Conservation (phyloP, 1,140 invertebrate genomes). For the Psilanteris sp. region DNA sequence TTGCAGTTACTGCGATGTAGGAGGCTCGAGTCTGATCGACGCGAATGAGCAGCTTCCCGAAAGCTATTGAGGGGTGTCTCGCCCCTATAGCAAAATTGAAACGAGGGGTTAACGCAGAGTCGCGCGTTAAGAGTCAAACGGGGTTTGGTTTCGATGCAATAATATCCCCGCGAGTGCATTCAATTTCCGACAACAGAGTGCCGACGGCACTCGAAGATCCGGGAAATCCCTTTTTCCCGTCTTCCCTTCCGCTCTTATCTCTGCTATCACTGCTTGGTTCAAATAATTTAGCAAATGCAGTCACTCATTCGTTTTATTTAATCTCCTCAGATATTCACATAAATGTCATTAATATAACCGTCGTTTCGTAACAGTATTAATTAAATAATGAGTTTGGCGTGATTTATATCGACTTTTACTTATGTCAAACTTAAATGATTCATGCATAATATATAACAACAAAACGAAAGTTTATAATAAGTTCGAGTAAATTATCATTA, state of each 20-base stretch:
- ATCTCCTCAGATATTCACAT: constrained; percentile 36
- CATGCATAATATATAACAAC: too few relatives aligned
- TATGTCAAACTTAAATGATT: too few relatives aligned
- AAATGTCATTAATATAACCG: constrained; percentile 38
- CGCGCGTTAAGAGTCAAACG: constrained; percentile 66
- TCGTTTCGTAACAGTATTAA: constrained; percentile 2
- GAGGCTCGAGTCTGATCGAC: constrained; percentile 64
- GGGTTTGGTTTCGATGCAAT: constrained; percentile 67
- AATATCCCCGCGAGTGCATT: constrained; percentile 68
- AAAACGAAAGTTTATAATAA: too few relatives aligned
- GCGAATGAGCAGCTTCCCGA: constrained; percentile 64
- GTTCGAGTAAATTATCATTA: too few relatives aligned
- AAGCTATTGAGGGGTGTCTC: constrained; percentile 58
- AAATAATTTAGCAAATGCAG: constrained; percentile 56
- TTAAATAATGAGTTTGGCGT: background rate
- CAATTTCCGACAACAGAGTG: constrained; percentile 66
- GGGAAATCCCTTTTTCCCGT: constrained; percentile 61
- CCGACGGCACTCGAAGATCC: constrained; percentile 59
- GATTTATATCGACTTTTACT: too few relatives aligned
- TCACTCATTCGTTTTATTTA: constrained; percentile 47
- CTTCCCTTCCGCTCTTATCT: constrained; percentile 44
- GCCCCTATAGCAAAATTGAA: constrained; percentile 66
- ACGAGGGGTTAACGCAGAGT: constrained; percentile 64
- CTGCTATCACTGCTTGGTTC: constrained; percentile 46
- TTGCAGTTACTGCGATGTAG: constrained; percentile 64